phyloP scores from a whole-genome alignment of 2,888 invertebrate genomes.

The Apodemia mormo region DNA sequence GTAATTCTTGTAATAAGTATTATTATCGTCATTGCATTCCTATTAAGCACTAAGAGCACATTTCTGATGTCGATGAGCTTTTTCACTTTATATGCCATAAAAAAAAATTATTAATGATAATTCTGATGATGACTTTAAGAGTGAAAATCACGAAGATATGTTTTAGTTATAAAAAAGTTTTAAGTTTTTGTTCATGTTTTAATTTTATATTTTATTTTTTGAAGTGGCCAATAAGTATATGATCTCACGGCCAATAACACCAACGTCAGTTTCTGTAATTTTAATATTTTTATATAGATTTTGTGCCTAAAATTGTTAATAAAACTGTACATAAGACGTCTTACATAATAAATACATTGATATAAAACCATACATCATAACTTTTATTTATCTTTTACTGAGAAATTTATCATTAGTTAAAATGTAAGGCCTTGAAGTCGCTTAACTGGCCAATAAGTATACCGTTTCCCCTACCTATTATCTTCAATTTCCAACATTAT shows the following conservation, averaged over 20 bases:
- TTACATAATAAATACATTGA: not conserved
- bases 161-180: not conserved
- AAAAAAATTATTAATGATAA: not conserved
- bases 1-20: not conserved
- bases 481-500: too few species aligned
- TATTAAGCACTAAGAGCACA: not conserved
- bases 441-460: not conserved
- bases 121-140: not conserved
- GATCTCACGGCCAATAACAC: not conserved
- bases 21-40: constrained; percentile 4
- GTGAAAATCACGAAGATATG: not conserved
- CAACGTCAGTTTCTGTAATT: not conserved
- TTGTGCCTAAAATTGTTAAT: not conserved
- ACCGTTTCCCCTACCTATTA: not conserved
- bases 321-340: not conserved
- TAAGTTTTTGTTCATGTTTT: not conserved
- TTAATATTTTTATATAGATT: not conserved
- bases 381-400: not conserved
- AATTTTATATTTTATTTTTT: not conserved
- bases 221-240: not conserved
- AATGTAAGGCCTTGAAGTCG: not conserved
- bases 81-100: constrained; percentile 1
- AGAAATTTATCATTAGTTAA: too few species aligned
- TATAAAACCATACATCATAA: too few species aligned
- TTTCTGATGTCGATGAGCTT: not conserved